A percentile compares a stretch with the other conserved stretches of the same genome.
Conservation (phyloP, 2,113 vertebrate species). For the Drymodes brunneopygia region DNA sequence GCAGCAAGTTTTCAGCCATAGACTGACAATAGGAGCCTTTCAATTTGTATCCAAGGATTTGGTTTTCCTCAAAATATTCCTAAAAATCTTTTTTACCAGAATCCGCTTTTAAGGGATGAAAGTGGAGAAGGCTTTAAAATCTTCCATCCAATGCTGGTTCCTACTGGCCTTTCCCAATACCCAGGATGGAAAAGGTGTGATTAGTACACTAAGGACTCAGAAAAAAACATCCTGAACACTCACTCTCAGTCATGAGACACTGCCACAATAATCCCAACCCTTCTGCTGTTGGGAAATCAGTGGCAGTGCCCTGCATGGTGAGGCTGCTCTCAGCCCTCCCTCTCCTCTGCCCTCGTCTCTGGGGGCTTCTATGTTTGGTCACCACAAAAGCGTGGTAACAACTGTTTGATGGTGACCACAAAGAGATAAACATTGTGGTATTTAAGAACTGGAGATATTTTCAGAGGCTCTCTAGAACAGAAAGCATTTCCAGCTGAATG, state of each 20-base stretch:
- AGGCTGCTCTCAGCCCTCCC: not conserved
- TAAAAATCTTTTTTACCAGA: not conserved
- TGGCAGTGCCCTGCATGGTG: not conserved
- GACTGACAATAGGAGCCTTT: not conserved
- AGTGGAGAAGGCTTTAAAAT: not conserved
- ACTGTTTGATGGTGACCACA: conserved; percentile 47
- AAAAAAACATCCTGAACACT: not conserved
- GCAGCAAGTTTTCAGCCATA: not conserved
- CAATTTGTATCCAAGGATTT: not conserved
- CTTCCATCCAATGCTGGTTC: not conserved
- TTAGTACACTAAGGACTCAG: not conserved
- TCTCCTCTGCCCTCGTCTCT: not conserved
- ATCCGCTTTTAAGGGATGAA: not conserved
- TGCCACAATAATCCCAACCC: not conserved
- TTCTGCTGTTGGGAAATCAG: not conserved
- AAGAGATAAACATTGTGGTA: conserved; percentile 24
- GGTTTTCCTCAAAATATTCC: not conserved
- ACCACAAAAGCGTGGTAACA: conserved; percentile 25
- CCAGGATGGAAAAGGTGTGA: not conserved
- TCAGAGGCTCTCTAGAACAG: conserved; percentile 8
- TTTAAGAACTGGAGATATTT: conserved; percentile 47
- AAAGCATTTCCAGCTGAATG: not conserved
- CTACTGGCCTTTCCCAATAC: not conserved
- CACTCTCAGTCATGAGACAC: not conserved
- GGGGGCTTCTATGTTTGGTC: conserved; percentile 30